Evolutionary conservation across 2,797 vertebrate genomes (phyloP).

Genomic region (Darevskia nairensis): DNA sequence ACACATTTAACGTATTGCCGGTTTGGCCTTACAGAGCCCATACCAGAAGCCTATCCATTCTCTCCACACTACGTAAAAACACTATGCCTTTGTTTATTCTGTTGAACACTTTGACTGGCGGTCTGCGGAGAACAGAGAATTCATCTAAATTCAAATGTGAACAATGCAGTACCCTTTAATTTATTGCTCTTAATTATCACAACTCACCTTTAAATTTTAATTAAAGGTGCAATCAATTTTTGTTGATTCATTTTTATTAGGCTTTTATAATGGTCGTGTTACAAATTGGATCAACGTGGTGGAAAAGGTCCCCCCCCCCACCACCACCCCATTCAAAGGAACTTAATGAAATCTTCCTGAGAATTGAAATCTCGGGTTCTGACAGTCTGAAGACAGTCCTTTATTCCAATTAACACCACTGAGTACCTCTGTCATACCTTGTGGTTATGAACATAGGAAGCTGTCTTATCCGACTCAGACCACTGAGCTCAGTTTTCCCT

Average conservation of each 20-base stretch:
- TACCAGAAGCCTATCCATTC: too few relatives aligned
- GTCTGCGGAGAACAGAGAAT: background rate
- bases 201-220: constrained; percentile 27
- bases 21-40: background rate
- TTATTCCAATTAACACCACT: background rate
- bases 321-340: background rate
- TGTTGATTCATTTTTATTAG: constrained; percentile 6
- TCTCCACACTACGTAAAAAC: background rate
- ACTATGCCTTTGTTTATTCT: background rate
- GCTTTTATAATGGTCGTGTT: background rate
- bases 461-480: too few relatives aligned
- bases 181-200: constrained; percentile 28
- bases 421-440: background rate
- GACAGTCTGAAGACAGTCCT: background rate
- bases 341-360: background rate
- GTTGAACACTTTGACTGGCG: background rate
- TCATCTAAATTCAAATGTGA: constrained; percentile 9
- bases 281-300: background rate
- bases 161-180: constrained; percentile 4
- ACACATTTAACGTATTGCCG: background rate
- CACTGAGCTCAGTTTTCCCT: too few relatives aligned
- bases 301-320: background rate
- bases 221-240: constrained; percentile 30
- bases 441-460: too few relatives aligned
- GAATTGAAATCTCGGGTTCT: background rate